Evolutionary conservation across 2,797 vertebrate genomes (phyloP).

Genomic region (Centropyge bicolor): DNA sequence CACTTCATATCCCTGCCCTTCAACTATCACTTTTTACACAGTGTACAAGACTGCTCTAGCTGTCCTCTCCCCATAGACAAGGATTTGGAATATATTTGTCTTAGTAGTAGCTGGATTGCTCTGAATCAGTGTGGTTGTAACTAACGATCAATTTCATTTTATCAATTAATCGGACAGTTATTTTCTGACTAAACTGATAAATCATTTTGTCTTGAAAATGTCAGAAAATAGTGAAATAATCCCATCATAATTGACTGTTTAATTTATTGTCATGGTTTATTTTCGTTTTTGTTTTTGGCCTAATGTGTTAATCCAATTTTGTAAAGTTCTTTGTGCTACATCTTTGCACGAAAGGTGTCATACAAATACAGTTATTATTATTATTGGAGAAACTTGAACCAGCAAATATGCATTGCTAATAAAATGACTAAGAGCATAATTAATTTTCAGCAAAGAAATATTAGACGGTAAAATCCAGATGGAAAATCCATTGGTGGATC

Average conservation of each 20-base stretch:
- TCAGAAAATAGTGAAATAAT: too few species aligned
- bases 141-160: background rate
- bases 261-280: background rate
- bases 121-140: background rate
- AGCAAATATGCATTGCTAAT: background rate
- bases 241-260: too few species aligned
- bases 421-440: background rate
- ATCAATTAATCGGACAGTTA: background rate
- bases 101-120: conserved; percentile 30
- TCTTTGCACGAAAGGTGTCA: too few species aligned
- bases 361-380: background rate
- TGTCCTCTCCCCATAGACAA: background rate
- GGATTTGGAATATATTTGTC: background rate
- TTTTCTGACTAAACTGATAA: background rate
- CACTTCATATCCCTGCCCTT: conserved; percentile 71
- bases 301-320: background rate
- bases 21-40: conserved; percentile 39
- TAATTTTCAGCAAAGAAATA: background rate
- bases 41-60: conserved; percentile 20
- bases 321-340: background rate
- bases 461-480: background rate
- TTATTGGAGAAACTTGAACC: background rate
- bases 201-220: background rate
- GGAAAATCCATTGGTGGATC: background rate
- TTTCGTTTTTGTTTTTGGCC: background rate